These are phyloP conservation scores for Aphelinus certus DNA, from an alignment of 1,140 invertebrate genomes.

Conservation along the genomic window DNA sequence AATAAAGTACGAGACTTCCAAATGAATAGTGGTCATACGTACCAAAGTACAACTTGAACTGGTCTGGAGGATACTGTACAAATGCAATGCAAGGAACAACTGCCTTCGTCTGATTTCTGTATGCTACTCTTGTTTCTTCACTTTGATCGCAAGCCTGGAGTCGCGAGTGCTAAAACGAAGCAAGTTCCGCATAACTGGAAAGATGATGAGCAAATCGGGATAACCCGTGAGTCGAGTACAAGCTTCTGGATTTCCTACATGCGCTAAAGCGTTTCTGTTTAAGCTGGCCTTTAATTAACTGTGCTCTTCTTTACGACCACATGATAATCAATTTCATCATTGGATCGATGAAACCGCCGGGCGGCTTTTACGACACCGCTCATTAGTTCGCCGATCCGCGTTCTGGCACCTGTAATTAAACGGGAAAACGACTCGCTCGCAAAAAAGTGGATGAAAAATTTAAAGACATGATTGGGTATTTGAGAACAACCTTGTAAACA, in stretches of 20 bases:
- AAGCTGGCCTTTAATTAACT: conserved; percentile 34
- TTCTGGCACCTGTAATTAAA: conserved; percentile 31
- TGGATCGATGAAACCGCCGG: neutral
- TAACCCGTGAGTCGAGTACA: conserved; percentile 9
- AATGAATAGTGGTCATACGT: too few species aligned
- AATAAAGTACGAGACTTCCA: too few species aligned
- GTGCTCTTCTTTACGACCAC: conserved; percentile 31
- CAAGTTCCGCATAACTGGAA: conserved; percentile 32
- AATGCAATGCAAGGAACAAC: too few species aligned
- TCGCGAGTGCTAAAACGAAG: conserved; percentile 20
- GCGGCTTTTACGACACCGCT: conserved; percentile 34
- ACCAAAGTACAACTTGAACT: too few species aligned
- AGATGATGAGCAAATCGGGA: conserved; percentile 41
- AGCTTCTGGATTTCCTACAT: conserved; percentile 20
- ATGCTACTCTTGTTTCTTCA: too few species aligned
- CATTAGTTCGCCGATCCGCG: conserved; percentile 31
- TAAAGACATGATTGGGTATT: conserved; percentile 22
- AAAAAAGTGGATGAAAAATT: conserved; percentile 16
- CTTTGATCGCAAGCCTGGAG: conserved; percentile 16
- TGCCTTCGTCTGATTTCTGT: too few species aligned
- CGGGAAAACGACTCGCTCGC: conserved; percentile 26
- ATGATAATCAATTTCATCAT: conserved; percentile 31
- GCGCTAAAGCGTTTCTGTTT: conserved; percentile 7
- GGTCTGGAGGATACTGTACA: too few species aligned
- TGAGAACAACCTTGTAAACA: too few species aligned